A percentile compares a stretch with the other conserved stretches of the same genome.
Evolutionary conservation across 2,113 vertebrate genomes (phyloP).

Genomic region (Telmatochromis sp.): DNA sequence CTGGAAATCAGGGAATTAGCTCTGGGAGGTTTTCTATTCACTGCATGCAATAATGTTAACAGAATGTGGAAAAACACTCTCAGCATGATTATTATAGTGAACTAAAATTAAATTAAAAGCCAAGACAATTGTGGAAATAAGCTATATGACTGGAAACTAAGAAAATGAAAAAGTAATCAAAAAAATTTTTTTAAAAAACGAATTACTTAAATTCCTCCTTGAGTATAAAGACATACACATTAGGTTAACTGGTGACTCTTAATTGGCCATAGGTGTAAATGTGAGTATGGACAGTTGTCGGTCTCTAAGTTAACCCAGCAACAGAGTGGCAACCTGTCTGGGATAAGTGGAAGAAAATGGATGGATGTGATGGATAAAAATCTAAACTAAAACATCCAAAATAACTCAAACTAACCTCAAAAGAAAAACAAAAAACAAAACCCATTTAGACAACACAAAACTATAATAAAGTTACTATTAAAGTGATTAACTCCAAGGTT

Average conservation of each 20-base stretch:
- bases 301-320: not conserved
- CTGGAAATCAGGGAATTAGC: not conserved
- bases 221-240: not conserved
- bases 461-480: not conserved
- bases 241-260: not conserved
- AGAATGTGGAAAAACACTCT: not conserved
- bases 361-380: not conserved
- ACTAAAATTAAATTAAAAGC: not conserved
- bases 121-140: not conserved
- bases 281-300: not conserved
- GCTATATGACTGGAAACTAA: not conserved
- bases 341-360: not conserved
- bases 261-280: not conserved
- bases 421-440: not conserved
- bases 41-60: not conserved
- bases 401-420: not conserved
- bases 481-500: not conserved
- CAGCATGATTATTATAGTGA: not conserved
- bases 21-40: not conserved
- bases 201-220: not conserved
- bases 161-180: not conserved
- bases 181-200: accelerated
- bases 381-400: not conserved
- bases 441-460: not conserved
- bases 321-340: not conserved